Evolutionary conservation across 2,797 vertebrate species (phyloP).

Genomic region (Cryptoprocta ferox): DNA sequence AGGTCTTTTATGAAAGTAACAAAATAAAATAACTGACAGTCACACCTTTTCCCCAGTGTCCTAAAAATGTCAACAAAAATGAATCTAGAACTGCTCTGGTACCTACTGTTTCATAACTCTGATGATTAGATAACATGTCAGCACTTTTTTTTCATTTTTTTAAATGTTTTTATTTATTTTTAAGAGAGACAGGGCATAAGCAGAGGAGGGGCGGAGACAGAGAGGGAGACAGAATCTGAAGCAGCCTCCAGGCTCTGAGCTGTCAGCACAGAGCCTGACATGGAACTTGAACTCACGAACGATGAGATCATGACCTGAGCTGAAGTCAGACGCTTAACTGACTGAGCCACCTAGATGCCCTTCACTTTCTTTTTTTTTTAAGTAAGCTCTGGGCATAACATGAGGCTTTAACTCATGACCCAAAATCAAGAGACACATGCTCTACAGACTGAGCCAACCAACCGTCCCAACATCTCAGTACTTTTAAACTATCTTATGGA

Average conservation of each 20-base stretch:
- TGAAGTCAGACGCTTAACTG: no score
- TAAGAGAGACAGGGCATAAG: no score
- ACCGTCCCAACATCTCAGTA: neutral
- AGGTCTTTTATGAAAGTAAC: conserved; percentile 54
- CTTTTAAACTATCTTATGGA: neutral
- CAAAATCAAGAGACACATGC: neutral
- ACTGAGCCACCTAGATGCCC: no score
- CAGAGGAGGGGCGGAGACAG: no score
- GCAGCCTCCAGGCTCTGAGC: no score
- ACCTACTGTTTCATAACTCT: neutral
- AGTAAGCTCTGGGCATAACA: neutral
- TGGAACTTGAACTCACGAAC: no score
- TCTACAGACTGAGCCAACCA: neutral
- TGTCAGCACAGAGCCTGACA: no score
- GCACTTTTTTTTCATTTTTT: neutral
- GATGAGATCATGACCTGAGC: no score
- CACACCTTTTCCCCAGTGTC: neutral
- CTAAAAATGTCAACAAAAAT: conserved; percentile 32
- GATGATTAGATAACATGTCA: conserved; percentile 14
- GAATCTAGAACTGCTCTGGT: neutral
- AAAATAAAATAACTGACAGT: conserved; percentile 20
- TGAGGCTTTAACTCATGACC: neutral
- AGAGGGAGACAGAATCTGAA: no score
- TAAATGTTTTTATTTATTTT: no score
- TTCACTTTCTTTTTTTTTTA: neutral